Evolutionary conservation across 2,113 vertebrate species (phyloP), one percentile per base, ranked within the genome.

Genomic region (Syrmaticus mikado): DNA sequence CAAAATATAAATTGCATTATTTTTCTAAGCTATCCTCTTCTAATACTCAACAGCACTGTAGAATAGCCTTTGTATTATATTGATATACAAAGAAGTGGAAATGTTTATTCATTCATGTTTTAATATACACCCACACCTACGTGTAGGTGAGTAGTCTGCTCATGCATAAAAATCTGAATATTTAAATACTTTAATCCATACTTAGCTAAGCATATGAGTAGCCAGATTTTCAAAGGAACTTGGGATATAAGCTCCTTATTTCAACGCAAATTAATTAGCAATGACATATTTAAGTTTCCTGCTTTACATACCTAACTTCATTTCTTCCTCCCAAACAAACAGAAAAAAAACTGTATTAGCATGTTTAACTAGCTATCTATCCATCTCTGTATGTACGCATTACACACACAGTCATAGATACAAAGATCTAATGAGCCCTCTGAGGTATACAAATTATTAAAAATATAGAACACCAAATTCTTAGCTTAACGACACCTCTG

Each of bases 391-490:
- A 6, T 50, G 30, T 15, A 24, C 14, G 53, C 22, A 58, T 36
- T 36, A 77, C 25, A 43, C 6, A 67, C 38, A 62, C 5, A 40
- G 15, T 68, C 92, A 85, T 85, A 81, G 89, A 64, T 84, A 93
- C 52, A 27, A 82, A 48, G 36, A 48, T 45, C 34, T 90, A 90
- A 95, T 74, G 64, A 95, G 77, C 64, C 82, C 68, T 94, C 28
- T 15, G 45, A 93, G 73, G 43, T 89, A 73, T 19, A 52, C 7
- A 92, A 92, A 82, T 88, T 12, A 92, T 91, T 94, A 94, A 92
- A 96, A 96, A 87, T 86, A 86, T 24, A 62, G 81, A 90, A 92
- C 81, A 83, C 52, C 55, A 82, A 87, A 92, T 77, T 97, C 73
- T 93, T 16, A 53, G 48, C 46, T 91, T 97, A 96, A 85, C 1